Percentiles rank a stretch among this genome's conserved stretches.
Evolutionary conservation across 2,797 vertebrate genomes (phyloP).

Genomic region (Graptemys geographica): DNA sequence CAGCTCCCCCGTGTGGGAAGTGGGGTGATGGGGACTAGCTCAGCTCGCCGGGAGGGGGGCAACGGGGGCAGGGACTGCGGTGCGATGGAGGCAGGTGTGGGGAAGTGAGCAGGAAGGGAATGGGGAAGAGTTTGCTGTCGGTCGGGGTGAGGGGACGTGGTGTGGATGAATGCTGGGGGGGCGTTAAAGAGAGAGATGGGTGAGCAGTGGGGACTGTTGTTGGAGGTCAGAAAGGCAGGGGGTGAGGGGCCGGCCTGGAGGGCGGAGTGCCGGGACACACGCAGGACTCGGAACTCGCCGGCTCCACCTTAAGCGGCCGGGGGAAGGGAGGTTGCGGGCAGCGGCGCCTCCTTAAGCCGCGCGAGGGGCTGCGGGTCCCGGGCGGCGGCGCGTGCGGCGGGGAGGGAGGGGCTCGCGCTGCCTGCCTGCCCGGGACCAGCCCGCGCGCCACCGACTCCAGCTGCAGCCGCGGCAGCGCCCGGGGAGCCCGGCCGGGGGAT

Average conservation of each 20-base stretch:
- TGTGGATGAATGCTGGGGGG: background rate
- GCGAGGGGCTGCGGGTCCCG: slow-evolving; percentile 69
- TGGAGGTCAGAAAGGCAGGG: background rate
- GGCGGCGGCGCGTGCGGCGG: slow-evolving; percentile 58
- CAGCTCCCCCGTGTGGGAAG: too few species aligned
- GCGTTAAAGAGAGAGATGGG: too few species aligned
- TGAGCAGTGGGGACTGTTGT: background rate
- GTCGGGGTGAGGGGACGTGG: background rate
- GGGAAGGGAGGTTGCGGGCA: background rate
- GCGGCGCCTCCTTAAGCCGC: slow-evolving; percentile 45
- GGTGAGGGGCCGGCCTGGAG: background rate
- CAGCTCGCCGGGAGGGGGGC: too few species aligned
- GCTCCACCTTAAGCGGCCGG: slow-evolving; percentile 39
- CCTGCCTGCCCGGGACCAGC: slow-evolving; percentile 70
- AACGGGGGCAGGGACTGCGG: background rate
- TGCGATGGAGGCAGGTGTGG: background rate
- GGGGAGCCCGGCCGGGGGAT: background rate
- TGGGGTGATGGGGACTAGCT: too few species aligned
- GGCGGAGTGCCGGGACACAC: background rate
- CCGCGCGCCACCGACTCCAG: slow-evolving; percentile 40
- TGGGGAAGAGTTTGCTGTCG: background rate
- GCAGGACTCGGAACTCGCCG: background rate
- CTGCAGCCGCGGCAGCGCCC: background rate
- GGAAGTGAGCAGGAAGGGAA: background rate
- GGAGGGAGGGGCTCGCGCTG: slow-evolving; percentile 69